Evolutionary conservation across 2,888 invertebrate genomes (phyloP).

Genomic region (Drosophila putrida): DNA sequence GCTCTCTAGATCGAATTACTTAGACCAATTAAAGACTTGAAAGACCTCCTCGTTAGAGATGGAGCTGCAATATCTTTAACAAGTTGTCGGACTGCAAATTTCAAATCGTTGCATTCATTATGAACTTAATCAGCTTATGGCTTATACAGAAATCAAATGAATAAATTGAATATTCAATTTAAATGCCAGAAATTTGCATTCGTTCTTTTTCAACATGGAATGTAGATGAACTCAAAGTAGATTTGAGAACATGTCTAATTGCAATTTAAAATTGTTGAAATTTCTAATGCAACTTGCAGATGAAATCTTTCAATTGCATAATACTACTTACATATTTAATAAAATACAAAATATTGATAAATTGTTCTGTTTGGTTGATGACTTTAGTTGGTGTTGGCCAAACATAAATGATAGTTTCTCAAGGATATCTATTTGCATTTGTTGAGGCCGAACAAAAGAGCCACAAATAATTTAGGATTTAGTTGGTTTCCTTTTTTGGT

Average conservation of each 20-base stretch:
- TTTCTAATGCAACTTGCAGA: background rate
- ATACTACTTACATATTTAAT: background rate
- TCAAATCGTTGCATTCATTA: too few species aligned
- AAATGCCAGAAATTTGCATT: background rate
- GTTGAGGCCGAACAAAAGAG: background rate
- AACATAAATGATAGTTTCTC: conserved; percentile 9
- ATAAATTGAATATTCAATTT: background rate
- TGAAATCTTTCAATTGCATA: background rate
- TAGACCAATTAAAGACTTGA: too few species aligned
- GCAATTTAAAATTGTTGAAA: background rate
- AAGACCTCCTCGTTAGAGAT: too few species aligned
- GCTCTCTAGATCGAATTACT: too few species aligned
- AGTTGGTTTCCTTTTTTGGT: conserved; percentile 10
- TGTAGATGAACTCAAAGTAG: too few species aligned
- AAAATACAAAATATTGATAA: background rate
- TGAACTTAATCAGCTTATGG: too few species aligned
- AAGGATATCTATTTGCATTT: conserved; percentile 45
- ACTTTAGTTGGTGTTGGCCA: conserved; percentile 7
- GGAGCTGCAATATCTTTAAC: too few species aligned
- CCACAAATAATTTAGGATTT: conserved; percentile 33
- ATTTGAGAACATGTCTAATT: too few species aligned
- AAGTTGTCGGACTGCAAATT: too few species aligned
- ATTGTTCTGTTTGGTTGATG: background rate
- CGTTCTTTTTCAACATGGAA: too few species aligned
- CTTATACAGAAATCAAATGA: too few species aligned